Evolutionary conservation across 2,113 vertebrate species (phyloP).

Genomic region (Tapirus terrestris): DNA sequence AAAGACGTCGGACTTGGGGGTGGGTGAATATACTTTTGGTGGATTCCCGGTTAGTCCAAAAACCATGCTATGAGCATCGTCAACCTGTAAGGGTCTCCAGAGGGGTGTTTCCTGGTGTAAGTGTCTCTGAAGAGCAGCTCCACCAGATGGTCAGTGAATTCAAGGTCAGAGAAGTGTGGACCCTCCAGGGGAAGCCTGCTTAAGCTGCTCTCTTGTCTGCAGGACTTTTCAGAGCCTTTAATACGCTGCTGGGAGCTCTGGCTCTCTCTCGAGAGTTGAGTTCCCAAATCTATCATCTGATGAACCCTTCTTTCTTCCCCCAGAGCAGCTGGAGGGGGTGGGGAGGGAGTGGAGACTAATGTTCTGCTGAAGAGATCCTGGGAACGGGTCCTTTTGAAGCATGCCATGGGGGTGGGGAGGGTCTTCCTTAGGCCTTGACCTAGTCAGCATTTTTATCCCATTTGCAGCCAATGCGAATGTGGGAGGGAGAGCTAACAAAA

Average conservation of each 20-base stretch:
- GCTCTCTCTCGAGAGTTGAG: neutral
- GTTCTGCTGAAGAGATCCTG: neutral
- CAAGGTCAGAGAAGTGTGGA: neutral
- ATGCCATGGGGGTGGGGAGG: rapidly evolving
- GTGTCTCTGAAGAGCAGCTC: neutral
- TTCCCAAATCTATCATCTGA: neutral
- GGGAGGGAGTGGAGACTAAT: neutral
- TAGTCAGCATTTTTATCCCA: neutral
- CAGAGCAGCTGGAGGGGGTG: neutral
- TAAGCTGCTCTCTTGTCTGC: neutral
- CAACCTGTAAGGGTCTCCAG: neutral
- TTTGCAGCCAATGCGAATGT: neutral
- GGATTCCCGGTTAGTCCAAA: neutral
- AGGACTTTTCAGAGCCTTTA: neutral
- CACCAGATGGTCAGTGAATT: neutral
- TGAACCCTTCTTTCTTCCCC: neutral
- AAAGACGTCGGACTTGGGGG: neutral
- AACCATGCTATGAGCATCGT: neutral
- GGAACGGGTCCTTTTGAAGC: too few species aligned
- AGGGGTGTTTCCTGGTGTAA: neutral
- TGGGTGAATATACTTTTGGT: neutral
- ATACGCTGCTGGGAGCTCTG: neutral
- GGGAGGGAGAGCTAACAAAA: neutral
- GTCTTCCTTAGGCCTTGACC: neutral
- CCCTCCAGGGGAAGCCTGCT: neutral